Conservation (phyloP, 2,797 vertebrate species). For the Spinus pinus region DNA sequence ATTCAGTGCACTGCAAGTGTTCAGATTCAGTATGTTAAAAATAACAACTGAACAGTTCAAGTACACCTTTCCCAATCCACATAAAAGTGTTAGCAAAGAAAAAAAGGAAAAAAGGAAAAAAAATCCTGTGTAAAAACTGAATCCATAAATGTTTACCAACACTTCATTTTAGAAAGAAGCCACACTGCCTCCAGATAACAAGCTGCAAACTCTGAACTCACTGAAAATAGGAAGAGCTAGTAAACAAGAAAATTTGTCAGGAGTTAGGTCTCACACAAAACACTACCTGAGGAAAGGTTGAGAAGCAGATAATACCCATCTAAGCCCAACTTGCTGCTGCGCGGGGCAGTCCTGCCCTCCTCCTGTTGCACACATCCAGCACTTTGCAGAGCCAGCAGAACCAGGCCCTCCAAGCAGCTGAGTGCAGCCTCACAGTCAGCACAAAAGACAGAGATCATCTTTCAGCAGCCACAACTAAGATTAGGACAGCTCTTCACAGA, state of each 20-base stretch:
- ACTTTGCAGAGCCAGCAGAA: not conserved
- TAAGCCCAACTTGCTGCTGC: not conserved
- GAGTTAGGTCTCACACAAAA: not conserved
- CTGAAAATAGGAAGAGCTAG: not conserved
- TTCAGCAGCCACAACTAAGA: not conserved
- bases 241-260: not conserved
- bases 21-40: not conserved
- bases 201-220: not conserved
- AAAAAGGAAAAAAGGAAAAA: rapidly evolving
- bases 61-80: not conserved
- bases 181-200: rapidly evolving
- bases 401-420: not conserved
- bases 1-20: not conserved
- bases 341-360: not conserved
- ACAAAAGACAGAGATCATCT: not conserved
- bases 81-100: not conserved
- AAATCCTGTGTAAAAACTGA: not conserved
- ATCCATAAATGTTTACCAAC: not conserved
- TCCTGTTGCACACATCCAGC: not conserved
- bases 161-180: not conserved
- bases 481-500: not conserved
- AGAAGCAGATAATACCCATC: not conserved
- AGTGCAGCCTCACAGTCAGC: not conserved
- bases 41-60: not conserved
- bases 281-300: not conserved